Evolutionary conservation across 1,140 invertebrate genomes (phyloP), one percentile per base, ranked within the genome.

Genomic region (Rhagoletis zephyria): DNA sequence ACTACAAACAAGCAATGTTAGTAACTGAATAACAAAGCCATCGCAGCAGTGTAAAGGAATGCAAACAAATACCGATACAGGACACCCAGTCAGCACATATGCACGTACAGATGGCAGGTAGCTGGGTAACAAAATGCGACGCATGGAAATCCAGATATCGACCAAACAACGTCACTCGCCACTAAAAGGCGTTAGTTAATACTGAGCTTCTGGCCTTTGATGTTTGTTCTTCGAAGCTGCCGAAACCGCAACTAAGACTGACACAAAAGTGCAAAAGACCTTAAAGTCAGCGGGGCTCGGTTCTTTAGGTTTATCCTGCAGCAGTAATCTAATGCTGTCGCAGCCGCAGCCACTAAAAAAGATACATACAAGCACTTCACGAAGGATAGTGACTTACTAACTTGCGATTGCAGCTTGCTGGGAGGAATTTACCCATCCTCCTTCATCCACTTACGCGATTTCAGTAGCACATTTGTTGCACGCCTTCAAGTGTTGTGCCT

Each of bases 141-240:
- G n/a, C 61, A 63, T 81, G 74, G 51, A 81, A 77, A 19, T 81
- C 42, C 48, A 5, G 56, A 81, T 81, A 81, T 81, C 74, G 74
- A 81, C 19, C 74, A 81, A 81, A 81, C 74, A 81, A 56, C 48
- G 45, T n/a, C 74, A 56, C 48, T 81, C 74, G n/a, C 5, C n/a
- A 56, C 16, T n/a, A 59, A 81, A 81, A 81, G n/a, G 16, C 9
- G 64, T 40, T 67, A 67, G 64, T 40, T 67, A 67, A 10, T 51
- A 42, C 48, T 56, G n/a, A 7, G 51, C 19, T 48, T 51, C 51
- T 42, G 45, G 74, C 9, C 48, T 81, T 81, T 30, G 16, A 42
- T 81, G 48, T 56, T 19, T 56, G 16, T 51, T 81, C 42, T 16
- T 12, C 19, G 74, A 56, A 81, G 51, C 74, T 51, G 74, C 19